Percentiles rank a stretch among this genome's conserved stretches.
phyloP scores from a whole-genome alignment of 2,113 vertebrate species.

The Promerops cafer region DNA sequence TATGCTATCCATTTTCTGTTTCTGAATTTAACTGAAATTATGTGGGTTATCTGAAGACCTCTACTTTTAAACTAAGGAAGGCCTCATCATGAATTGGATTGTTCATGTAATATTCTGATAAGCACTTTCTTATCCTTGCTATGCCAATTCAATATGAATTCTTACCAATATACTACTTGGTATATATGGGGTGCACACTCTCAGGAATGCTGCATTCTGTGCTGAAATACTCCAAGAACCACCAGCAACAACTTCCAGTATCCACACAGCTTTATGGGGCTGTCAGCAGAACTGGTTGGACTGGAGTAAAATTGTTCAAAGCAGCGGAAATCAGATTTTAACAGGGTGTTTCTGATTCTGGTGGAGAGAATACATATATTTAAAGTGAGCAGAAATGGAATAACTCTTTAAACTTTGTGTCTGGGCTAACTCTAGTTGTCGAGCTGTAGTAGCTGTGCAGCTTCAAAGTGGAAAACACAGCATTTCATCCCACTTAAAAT shows the following conservation, averaged over 20 bases:
- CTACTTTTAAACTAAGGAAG: not conserved
- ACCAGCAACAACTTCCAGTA: not conserved
- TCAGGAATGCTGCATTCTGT: not conserved
- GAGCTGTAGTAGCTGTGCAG: not conserved
- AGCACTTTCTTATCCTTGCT: not conserved
- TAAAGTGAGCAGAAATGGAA: not conserved
- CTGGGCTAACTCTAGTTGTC: not conserved
- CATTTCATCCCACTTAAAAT: not conserved
- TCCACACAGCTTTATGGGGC: not conserved
- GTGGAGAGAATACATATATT: not conserved
- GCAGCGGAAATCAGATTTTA: not conserved
- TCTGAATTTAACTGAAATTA: not conserved
- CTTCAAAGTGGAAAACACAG: not conserved
- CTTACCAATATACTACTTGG: not conserved
- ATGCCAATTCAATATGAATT: not conserved
- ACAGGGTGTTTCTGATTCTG: not conserved
- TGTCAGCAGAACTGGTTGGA: not conserved
- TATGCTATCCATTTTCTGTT: not conserved
- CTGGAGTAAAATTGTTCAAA: not conserved
- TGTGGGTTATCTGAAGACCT: not conserved
- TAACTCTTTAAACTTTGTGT: not conserved
- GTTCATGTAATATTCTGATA: not conserved
- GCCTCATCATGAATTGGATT: not conserved
- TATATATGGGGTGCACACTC: not conserved
- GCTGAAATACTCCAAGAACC: not conserved